Evolutionary conservation across 2,888 invertebrate genomes (phyloP), one percentile per base, ranked within the genome.

Genomic region (Augochlorella aurata): DNA sequence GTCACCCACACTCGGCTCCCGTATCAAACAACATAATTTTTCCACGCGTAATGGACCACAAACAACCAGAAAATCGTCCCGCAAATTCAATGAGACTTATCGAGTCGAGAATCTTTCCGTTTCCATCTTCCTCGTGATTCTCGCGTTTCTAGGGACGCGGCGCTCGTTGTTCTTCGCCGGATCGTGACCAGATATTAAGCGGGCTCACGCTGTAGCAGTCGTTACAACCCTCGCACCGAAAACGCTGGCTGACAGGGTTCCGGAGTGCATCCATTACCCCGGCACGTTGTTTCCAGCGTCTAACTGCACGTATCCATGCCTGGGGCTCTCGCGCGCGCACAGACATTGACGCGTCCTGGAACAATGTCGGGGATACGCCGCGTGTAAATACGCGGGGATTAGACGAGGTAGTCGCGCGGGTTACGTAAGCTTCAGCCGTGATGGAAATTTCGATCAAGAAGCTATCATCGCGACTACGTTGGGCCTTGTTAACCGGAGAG

Each of bases 21-120:
- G 82, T 81, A 85, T 87, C 84, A 77, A 84, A 72, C 58, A 82
- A 79, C 79, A 85, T 83, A 73, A 84, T 88, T 85, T 87, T 84
- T 83, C 78, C 77, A 52, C 63, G 66, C 54, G n/a, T 18, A 45
- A 58, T 12, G 24, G 45, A 24, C 12, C 8, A 29, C 10, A 63
- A 85, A 84, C 76, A 78, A 76, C 10, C 47, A 10, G 70, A 47
- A 77, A 82, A 82, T 72, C 71, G 79, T 72, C 79, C 77, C 66
- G 78, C 70, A 54, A 44, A 54, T 29, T 45, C 65, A 44, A 58
- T 29, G 5, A 58, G 66, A 66, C 21, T 66, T 71, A 68, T 58
- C 70, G 52, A 54, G 50, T 21, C 21, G 29, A n/a, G 72, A 67
- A 78, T 68, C 12, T 78, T 24, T 58, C 21, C 12, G 14, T 58